Percentiles rank a stretch among this genome's conserved stretches.
Conservation (phyloP, 2,113 vertebrate genomes). For the Cyanoramphus novaezelandiae region DNA sequence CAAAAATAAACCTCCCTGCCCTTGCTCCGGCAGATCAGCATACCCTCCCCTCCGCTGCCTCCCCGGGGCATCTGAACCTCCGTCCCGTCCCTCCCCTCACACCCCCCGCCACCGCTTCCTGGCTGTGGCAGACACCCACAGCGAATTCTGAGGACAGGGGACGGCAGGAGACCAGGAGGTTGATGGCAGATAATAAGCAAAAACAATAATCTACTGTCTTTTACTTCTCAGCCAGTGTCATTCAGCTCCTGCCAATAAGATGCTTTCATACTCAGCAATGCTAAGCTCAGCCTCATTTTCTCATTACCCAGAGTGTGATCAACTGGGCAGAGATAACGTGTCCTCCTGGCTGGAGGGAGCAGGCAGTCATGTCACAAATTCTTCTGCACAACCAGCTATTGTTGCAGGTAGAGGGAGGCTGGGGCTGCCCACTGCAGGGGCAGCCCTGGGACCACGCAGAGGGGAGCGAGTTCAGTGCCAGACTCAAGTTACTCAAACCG, state of each 20-base stretch:
- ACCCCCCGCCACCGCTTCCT: slow-evolving; percentile 22
- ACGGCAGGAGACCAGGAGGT: slow-evolving; percentile 75
- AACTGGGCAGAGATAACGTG: slow-evolving; percentile 76
- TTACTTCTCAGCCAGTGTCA: slow-evolving; percentile 75
- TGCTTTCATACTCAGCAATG: slow-evolving; percentile 76
- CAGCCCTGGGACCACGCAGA: slow-evolving; percentile 21
- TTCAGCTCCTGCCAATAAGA: slow-evolving; percentile 79
- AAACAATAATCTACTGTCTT: slow-evolving; percentile 82
- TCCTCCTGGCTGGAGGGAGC: slow-evolving; percentile 64
- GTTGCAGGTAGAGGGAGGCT: slow-evolving; percentile 75
- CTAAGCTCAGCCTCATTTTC: slow-evolving; percentile 78
- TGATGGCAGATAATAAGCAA: slow-evolving; percentile 80
- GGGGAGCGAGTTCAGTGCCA: neutral
- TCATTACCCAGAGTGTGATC: slow-evolving; percentile 75
- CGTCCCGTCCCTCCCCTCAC: neutral
- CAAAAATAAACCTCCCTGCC: slow-evolving; percentile 58
- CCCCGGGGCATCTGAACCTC: neutral
- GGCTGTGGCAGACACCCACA: slow-evolving; percentile 59
- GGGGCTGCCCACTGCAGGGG: slow-evolving; percentile 1
- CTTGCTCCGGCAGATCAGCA: slow-evolving; percentile 40
- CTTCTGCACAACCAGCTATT: slow-evolving; percentile 78
- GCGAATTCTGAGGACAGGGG: slow-evolving; percentile 74
- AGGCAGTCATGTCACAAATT: slow-evolving; percentile 75
- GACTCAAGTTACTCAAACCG: slow-evolving; percentile 40
- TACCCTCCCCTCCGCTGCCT: slow-evolving; percentile 7